Conservation (phyloP, 2,797 vertebrate genomes). For the Microchirus variegatus region DNA sequence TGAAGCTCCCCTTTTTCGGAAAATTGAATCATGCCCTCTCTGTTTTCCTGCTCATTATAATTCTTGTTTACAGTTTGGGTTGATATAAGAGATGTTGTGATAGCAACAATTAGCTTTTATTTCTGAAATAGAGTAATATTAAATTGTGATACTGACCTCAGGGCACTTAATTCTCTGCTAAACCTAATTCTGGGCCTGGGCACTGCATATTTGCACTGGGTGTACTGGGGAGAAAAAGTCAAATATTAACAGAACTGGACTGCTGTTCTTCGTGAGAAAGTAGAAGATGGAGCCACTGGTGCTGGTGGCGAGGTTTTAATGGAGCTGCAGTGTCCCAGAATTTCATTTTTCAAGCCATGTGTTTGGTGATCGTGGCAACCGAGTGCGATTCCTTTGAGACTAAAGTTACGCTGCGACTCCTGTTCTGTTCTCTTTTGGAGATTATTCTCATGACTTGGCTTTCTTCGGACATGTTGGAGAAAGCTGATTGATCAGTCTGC, state of each 20-base stretch:
- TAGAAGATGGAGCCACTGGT: background rate
- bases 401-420: constrained; percentile 18
- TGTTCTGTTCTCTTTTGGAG: constrained; percentile 27
- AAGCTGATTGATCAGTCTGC: constrained; percentile 47
- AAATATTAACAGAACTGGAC: constrained; percentile 10
- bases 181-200: constrained; percentile 10
- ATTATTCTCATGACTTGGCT: constrained; percentile 12
- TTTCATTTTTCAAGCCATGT: constrained; percentile 33
- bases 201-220: constrained; percentile 1
- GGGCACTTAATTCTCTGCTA: too few species aligned
- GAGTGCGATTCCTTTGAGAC: constrained; percentile 32
- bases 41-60: too few species aligned
- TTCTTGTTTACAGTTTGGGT: too few species aligned
- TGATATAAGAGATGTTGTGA: background rate
- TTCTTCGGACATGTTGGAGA: constrained; percentile 18
- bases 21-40: too few species aligned
- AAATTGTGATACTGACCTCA: background rate
- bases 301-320: too few species aligned
- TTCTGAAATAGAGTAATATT: background rate
- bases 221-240: constrained; percentile 4
- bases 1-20: too few species aligned
- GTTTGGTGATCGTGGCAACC: constrained; percentile 15
- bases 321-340: background rate
- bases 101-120: background rate
- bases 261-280: constrained; percentile 7